Evolutionary conservation across 2,888 invertebrate species (phyloP).

Genomic region (Gymnocheta viridis): DNA sequence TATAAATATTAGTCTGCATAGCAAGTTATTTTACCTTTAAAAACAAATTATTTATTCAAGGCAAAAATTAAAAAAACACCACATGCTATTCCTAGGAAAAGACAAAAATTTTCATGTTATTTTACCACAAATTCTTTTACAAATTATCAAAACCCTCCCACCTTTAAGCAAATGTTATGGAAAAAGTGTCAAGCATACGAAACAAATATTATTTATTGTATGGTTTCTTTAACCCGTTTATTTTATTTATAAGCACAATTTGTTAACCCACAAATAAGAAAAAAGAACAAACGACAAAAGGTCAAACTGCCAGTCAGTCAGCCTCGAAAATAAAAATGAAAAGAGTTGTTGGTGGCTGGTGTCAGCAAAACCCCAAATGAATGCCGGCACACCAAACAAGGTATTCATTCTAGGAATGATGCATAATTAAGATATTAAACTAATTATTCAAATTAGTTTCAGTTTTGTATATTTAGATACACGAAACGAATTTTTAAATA

Average conservation of each 20-base stretch:
- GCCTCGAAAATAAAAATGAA: slow-evolving; percentile 13
- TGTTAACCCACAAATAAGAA: slow-evolving; percentile 71
- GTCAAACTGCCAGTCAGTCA: slow-evolving; percentile 74
- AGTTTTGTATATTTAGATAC: slow-evolving; percentile 72
- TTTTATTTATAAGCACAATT: slow-evolving; percentile 80
- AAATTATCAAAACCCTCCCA: slow-evolving; percentile 15
- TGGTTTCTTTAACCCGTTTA: slow-evolving; percentile 77
- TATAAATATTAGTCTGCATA: neutral
- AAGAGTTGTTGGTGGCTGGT: slow-evolving; percentile 27
- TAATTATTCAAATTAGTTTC: slow-evolving; percentile 80
- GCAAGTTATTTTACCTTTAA: neutral
- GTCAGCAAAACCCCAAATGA: slow-evolving; percentile 32
- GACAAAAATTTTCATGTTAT: neutral
- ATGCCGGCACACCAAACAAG: slow-evolving; percentile 29
- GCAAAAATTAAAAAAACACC: neutral
- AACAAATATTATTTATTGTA: slow-evolving; percentile 43
- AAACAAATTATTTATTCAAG: neutral
- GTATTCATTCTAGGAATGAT: slow-evolving; percentile 71
- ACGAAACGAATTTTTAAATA: slow-evolving; percentile 34
- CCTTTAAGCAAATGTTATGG: neutral
- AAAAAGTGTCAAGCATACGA: slow-evolving; percentile 7
- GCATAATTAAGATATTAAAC: slow-evolving; percentile 81
- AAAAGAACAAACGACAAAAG: slow-evolving; percentile 71
- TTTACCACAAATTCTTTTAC: neutral
- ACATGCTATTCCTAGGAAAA: neutral